Conservation (phyloP, 2,797 vertebrate genomes). For the Otolemur crassicaudatus region DNA sequence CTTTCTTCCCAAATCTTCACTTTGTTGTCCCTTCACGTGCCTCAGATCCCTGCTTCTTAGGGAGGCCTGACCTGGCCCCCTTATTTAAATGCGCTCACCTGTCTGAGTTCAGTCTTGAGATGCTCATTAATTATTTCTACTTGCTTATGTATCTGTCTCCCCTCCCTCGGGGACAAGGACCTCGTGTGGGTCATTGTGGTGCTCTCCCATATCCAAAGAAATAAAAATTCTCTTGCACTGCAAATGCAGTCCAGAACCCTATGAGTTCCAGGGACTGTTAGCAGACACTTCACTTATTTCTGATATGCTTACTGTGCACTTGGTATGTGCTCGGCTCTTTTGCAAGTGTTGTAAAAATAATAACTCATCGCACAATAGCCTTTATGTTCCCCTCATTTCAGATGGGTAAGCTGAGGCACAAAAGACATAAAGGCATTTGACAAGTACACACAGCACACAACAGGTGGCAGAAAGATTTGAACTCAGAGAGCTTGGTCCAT, state of each 20-base stretch:
- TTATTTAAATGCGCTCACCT: not conserved
- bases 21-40: not conserved
- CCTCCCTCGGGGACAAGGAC: not conserved
- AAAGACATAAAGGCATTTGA: not conserved
- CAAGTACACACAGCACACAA: not conserved
- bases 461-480: not conserved
- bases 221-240: not conserved
- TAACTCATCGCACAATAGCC: not conserved
- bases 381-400: not conserved
- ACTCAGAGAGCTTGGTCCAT: not conserved
- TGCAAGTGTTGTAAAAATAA: constrained; percentile 23
- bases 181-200: not conserved
- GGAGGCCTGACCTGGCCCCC: not conserved
- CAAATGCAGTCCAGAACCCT: not conserved
- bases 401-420: not conserved
- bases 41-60: not conserved
- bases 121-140: constrained; percentile 33
- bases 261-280: not conserved
- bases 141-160: not conserved
- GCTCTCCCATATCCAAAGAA: not conserved
- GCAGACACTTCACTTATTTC: constrained; percentile 18
- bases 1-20: not conserved
- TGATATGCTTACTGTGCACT: not conserved
- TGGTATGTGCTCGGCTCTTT: not conserved
- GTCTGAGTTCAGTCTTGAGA: not conserved